Evolutionary conservation across 2,113 vertebrate genomes (phyloP), one percentile per base, ranked within the genome.

Genomic region (Cettia cetti): DNA sequence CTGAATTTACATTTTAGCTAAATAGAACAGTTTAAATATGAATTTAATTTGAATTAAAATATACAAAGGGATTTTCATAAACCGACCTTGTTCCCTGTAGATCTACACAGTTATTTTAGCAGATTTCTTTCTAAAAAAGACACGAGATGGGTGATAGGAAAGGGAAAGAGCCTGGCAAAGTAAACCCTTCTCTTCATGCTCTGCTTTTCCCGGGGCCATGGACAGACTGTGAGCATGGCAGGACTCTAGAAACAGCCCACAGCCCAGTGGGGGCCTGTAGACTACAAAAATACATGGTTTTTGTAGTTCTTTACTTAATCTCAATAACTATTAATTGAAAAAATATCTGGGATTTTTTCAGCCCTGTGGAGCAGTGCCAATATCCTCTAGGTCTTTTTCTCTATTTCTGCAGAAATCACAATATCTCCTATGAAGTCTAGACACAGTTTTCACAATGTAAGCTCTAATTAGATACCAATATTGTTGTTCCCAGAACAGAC

Each of bases 41-140:
- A 91, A 91, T 92, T 95, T 91, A 37, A 90, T 93, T 95, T 69
- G 64, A 93, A 93, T 92, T 89, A 57, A 91, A 92, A 94, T 27
- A 78, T 40, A 86, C 39, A 86, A 94, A 90, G 68, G 15, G 5
- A 71, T 92, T 94, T 78, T 86, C 56, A 64, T 66, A 74, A 61
- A 52, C 72, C 7, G 4, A 56, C 20, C 24, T 71, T 49, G 28
- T 40, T 81, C 76, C 60, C 35, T 33, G 31, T 13, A 82, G 59
- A 76, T 56, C 33, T 42, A 17, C 28, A 52, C 9, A 69, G 53
- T 37, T 54, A 50, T 74, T 94, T 92, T 33, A 82, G 56, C 44
- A 81, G 52, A 81, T 71, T 71, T 26, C 37, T 84, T 89, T 89
- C 69, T 54, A 47, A 75, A 92, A 92, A 90, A 77, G 35, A 28